Percentiles rank a stretch among this genome's conserved stretches.
These are phyloP conservation scores for Indicator maculatus DNA, from an alignment of 2,113 vertebrate species.

Conservation along the genomic window DNA sequence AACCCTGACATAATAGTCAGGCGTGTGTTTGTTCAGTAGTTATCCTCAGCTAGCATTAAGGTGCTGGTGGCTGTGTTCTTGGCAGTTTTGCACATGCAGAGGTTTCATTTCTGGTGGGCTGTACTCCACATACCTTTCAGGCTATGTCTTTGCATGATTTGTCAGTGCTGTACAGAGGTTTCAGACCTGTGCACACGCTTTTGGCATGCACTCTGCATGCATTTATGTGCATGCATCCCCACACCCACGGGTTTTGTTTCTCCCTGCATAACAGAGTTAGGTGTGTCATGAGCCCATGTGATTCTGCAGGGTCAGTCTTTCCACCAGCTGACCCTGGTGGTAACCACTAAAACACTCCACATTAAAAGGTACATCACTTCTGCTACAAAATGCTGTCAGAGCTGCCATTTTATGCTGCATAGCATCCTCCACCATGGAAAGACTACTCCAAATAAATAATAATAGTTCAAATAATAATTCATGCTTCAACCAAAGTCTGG, in stretches of 20 bases:
- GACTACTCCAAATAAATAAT: neutral
- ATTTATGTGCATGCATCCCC: fast-evolving
- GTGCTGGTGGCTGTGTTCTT: neutral
- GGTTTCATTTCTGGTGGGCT: neutral
- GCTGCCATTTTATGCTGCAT: neutral
- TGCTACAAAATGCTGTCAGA: neutral
- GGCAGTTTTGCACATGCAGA: neutral
- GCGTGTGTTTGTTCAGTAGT: neutral
- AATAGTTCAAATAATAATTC: neutral
- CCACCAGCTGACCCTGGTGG: neutral
- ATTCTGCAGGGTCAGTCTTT: neutral
- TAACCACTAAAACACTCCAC: neutral
- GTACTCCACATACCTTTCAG: neutral
- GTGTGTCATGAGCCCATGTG: fast-evolving
- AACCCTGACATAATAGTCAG: slow-evolving; percentile 62
- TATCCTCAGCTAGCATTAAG: neutral
- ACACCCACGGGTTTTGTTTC: neutral
- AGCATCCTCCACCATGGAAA: neutral
- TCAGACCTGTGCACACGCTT: neutral
- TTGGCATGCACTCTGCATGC: neutral
- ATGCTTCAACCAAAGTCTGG: neutral
- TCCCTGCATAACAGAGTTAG: fast-evolving
- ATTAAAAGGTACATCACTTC: neutral
- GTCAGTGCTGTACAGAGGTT: neutral
- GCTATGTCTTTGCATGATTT: neutral